Base-by-base conservation (phyloP, 2,888 invertebrate genomes). In the Gortyna flavago region DNA sequence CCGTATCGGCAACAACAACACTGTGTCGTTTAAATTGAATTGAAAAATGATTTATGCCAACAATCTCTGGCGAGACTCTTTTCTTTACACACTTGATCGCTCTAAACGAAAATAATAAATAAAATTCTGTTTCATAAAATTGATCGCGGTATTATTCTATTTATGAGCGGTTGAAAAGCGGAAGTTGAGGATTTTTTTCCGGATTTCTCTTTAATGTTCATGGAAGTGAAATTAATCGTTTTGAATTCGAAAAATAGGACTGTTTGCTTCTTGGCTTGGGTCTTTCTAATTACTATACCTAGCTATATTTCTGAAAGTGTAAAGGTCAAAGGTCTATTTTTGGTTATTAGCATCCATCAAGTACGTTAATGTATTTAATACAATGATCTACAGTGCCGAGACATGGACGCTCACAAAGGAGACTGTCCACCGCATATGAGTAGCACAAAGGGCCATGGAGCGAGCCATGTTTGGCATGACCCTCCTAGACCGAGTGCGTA, bases 1-100 rank as follows among this genome's bases (percentile, higher is more conserved):
- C 83, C 87, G 90, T 93, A 94, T 92, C 93, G 91, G 88, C 90
- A 93, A 95, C 94, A 94, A 95, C 93, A 94, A 93, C 93, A 92
- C 92, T 91, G 93, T 95, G 95, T 94, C 94, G 93, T 94, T 95
- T 94, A 96, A 95, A 96, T 95, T 95, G 95, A 95, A 96, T 96
- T 95, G 95, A 95, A 96, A 94, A 94, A 95, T 95, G 95, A 96
- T 96, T 96, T 95, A 95, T 94, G 92, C 92, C 93, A 92, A 95
- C 95, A 95, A 95, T 95, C 93, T 93, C 93, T 92, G 91, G 90
- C 92, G 91, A 93, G 93, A 92, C 93, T 93, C 91, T 90, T 92
- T 94, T 93, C 94, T 94, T 94, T 94, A 90, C 92, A 93, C 94
- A 93, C 92, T 94, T 93, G 93, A 94, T 93, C 92, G 93, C 89